Evolutionary conservation across 2,113 vertebrate species (phyloP).

Genomic region (Brachionichthys hirsutus): DNA sequence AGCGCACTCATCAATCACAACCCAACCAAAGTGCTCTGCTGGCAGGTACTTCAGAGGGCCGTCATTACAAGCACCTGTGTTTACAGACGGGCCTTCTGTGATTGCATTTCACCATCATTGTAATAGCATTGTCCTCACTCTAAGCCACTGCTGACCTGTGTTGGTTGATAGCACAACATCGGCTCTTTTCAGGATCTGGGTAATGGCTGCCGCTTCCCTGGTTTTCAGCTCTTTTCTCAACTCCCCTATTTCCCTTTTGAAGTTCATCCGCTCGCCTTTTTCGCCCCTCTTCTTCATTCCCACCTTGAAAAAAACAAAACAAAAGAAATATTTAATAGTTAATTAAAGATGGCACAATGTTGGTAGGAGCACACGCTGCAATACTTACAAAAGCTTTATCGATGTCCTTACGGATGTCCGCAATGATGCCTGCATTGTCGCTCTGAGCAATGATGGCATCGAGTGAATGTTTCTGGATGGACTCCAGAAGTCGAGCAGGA

Average conservation of each 20-base stretch:
- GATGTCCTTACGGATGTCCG: constrained; percentile 91
- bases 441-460: constrained; percentile 87
- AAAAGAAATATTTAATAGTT: neutral
- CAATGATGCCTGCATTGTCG: constrained; percentile 81
- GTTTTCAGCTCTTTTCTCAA: constrained; percentile 88
- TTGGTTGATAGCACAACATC: constrained; percentile 88
- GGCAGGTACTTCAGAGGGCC: constrained; percentile 91
- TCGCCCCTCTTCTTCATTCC: constrained; percentile 81
- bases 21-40: constrained; percentile 86
- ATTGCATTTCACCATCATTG: constrained; percentile 23
- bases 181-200: constrained; percentile 80
- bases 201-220: constrained; percentile 85
- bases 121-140: neutral
- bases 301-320: constrained; percentile 60
- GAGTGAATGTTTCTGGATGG: constrained; percentile 86
- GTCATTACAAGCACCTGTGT: constrained; percentile 82
- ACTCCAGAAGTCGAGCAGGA: constrained; percentile 88
- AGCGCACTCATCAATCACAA: constrained; percentile 95
- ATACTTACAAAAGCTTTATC: constrained; percentile 88
- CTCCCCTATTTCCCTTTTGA: constrained; percentile 81
- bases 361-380: neutral
- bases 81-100: constrained; percentile 8
- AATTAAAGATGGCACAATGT: neutral
- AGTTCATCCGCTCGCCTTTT: constrained; percentile 79
- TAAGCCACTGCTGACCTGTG: constrained; percentile 78